Percentiles rank a stretch among this genome's conserved stretches.
phyloP scores from a whole-genome alignment of 2,113 vertebrate species.

The Syngnathus typhle region DNA sequence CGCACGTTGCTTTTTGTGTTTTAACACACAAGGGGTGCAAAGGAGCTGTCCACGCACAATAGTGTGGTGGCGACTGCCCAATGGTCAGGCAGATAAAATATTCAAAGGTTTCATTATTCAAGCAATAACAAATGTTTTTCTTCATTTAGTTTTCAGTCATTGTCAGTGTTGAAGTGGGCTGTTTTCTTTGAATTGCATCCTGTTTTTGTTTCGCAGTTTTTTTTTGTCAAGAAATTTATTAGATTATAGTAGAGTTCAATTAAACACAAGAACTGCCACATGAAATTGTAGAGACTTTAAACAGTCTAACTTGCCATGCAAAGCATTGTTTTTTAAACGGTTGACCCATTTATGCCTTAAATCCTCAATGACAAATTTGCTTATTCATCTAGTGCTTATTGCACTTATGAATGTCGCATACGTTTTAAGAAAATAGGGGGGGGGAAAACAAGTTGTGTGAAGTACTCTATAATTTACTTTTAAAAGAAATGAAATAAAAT shows the following conservation, averaged over 20 bases:
- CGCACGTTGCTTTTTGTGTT: conserved; percentile 1
- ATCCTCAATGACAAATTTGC: background rate
- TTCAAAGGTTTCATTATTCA: conserved; percentile 30
- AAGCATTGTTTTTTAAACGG: conserved; percentile 1
- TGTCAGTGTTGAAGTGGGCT: conserved; percentile 17
- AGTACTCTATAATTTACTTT: background rate
- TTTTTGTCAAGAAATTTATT: conserved; percentile 4
- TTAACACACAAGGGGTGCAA: conserved; percentile 22
- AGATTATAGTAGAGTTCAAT: conserved; percentile 13
- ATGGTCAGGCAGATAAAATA: conserved; percentile 38
- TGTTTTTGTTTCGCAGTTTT: conserved; percentile 6
- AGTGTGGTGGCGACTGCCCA: conserved; percentile 20
- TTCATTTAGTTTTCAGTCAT: conserved; percentile 25
- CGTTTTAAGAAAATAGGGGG: background rate
- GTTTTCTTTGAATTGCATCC: conserved; percentile 23
- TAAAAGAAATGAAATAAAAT: background rate
- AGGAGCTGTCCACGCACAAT: conserved; percentile 20
- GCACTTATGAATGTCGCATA: background rate
- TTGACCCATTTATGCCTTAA: conserved; percentile 1
- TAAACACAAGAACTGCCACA: conserved; percentile 11
- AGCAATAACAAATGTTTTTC: conserved; percentile 65
- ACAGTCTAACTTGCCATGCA: background rate
- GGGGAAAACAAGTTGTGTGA: background rate
- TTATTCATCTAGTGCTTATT: background rate
- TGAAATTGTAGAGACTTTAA: conserved; percentile 21